A percentile compares a stretch with the other conserved stretches of the same genome.
phyloP scores from a whole-genome alignment of 2,113 vertebrate species.

The Triplophysa rosa region DNA sequence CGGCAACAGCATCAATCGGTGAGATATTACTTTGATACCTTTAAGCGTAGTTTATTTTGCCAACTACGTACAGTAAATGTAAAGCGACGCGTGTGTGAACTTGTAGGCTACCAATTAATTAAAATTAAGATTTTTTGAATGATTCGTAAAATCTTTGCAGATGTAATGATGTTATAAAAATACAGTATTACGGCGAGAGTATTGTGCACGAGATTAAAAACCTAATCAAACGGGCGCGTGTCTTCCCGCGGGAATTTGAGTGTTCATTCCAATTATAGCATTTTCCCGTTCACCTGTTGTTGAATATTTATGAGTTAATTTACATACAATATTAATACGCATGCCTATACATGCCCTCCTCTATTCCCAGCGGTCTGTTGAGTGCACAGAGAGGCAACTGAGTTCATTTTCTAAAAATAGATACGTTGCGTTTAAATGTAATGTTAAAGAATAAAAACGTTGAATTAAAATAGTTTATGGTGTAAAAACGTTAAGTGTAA shows the following conservation, averaged over 20 bases:
- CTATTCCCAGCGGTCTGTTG: neutral
- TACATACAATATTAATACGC: constrained; percentile 23
- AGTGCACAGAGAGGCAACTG: neutral
- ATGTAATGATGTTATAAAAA: neutral
- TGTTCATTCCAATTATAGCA: neutral
- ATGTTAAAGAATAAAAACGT: neutral
- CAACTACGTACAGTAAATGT: too few relatives aligned
- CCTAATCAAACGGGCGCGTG: neutral
- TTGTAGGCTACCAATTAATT: too few relatives aligned
- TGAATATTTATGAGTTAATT: constrained; percentile 29
- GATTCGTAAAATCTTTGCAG: too few relatives aligned
- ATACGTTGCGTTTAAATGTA: neutral
- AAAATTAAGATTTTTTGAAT: too few relatives aligned
- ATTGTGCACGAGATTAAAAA: neutral
- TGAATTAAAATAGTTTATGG: neutral
- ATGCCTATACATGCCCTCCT: neutral
- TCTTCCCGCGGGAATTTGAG: constrained; percentile 2
- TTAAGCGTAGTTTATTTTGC: too few relatives aligned
- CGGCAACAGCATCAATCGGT: constrained; percentile 25
- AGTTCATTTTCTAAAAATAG: neutral
- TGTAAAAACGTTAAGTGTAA: neutral
- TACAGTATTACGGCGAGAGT: neutral
- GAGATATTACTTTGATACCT: neutral
- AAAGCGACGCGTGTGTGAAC: neutral
- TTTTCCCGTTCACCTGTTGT: constrained; percentile 29